Evolutionary conservation across 1,140 invertebrate species (phyloP), one percentile per base, ranked within the genome.

Genomic region (Drosophila cardini): DNA sequence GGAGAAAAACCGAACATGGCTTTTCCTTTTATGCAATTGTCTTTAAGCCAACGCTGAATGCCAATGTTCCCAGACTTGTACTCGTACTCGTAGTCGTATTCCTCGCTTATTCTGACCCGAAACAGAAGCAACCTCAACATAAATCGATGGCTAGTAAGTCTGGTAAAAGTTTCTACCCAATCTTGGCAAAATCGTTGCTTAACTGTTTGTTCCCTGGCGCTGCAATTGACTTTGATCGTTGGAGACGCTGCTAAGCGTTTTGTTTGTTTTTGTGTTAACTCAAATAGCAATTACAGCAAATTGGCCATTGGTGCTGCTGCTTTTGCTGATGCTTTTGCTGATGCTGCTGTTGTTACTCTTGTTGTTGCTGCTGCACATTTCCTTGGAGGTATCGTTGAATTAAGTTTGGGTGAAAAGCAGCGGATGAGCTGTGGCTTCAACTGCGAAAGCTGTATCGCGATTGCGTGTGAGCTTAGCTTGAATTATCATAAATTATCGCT

Each of bases 21-120:
- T 81, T 85, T 79, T 87, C 70, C 67, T 72, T 87, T 89, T 87
- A 87, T 87, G 83, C 83, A 87, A 86, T 86, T 86, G 83, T 68
- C 46, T 75, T 3, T 58, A 43, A 46, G 21, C 36, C 34, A 45
- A 58, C 21, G 53, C 52, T 60, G 50, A 42, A 40, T 50, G 63
- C 64, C 61, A 63, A 52, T 58, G 69, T 87, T 86, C 83, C 83
- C 83, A 86, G 78, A 64, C 43, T 38, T 82, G 46, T 34, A 60
- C 55, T 32, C 15, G 15, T 13, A 30, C 21, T 26, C 21, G 21
- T 13, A 30, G 4, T 26, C 21, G 21, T 26, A 26, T 26, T 26
- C 21, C 21, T 26, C 6, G 50, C 55, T 78, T 69, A 78, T 89
- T 89, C 84, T 89, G 76, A 60, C 48, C 8, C 65, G 52, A 50